Evolutionary conservation across 2,113 vertebrate genomes (phyloP).

Genomic region (Psephotus haematonotus): DNA sequence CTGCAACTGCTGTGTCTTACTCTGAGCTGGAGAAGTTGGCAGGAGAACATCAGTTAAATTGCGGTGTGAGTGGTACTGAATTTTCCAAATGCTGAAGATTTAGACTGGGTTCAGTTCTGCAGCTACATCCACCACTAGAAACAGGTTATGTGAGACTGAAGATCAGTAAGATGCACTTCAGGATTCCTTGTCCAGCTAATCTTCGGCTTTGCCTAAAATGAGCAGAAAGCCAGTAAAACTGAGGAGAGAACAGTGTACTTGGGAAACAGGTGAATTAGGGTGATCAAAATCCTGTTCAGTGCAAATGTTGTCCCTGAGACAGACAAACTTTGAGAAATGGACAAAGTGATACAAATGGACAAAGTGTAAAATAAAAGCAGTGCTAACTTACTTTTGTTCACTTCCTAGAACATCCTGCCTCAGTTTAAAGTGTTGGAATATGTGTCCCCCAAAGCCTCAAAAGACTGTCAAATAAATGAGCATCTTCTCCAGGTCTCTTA

Average conservation of each 20-base stretch:
- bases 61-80: neutral
- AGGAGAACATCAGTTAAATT: neutral
- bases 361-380: neutral
- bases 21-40: neutral
- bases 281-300: neutral
- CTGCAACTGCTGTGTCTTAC: neutral
- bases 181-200: neutral
- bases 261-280: neutral
- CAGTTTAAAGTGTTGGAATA: neutral
- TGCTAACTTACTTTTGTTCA: neutral
- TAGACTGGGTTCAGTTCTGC: neutral
- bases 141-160: neutral
- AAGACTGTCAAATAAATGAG: neutral
- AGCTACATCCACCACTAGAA: neutral
- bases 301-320: neutral
- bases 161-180: neutral
- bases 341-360: neutral
- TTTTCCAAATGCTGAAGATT: neutral
- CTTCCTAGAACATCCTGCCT: neutral
- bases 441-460: neutral
- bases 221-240: neutral
- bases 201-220: neutral
- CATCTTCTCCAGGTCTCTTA: neutral
- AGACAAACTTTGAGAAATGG: neutral
- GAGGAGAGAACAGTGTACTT: neutral